These are phyloP conservation scores for Petaurus breviceps DNA, from an alignment of 2,113 vertebrate species.

Conservation along the genomic window DNA sequence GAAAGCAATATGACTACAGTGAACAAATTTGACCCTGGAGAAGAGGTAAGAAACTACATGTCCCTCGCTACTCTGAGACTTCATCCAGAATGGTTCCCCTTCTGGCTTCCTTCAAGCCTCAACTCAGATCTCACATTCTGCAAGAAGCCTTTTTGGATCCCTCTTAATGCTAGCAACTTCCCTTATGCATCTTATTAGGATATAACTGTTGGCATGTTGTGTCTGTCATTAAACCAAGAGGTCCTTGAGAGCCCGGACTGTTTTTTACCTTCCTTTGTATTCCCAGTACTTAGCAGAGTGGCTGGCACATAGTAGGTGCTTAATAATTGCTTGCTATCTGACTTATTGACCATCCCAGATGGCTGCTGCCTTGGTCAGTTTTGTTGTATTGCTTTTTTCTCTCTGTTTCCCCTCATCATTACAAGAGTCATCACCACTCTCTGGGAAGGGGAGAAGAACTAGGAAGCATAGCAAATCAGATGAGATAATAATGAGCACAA, in stretches of 20 bases:
- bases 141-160: not conserved
- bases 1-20: not conserved
- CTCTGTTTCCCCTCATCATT: not conserved
- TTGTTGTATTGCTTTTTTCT: not conserved
- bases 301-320: not conserved
- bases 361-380: not conserved
- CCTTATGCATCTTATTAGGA: not conserved
- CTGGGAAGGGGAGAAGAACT: not conserved
- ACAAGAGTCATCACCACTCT: not conserved
- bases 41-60: not conserved
- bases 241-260: not conserved
- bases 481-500: not conserved
- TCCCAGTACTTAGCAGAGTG: not conserved
- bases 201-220: not conserved
- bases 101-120: not conserved
- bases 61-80: not conserved
- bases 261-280: not conserved
- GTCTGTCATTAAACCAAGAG: not conserved
- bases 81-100: not conserved
- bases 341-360: not conserved
- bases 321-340: not conserved
- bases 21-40: not conserved
- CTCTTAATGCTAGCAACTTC: not conserved
- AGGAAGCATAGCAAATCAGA: not conserved
- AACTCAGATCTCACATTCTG: not conserved